phyloP scores from a whole-genome alignment of 2,797 vertebrate species.

The Semotilus atromaculatus region DNA sequence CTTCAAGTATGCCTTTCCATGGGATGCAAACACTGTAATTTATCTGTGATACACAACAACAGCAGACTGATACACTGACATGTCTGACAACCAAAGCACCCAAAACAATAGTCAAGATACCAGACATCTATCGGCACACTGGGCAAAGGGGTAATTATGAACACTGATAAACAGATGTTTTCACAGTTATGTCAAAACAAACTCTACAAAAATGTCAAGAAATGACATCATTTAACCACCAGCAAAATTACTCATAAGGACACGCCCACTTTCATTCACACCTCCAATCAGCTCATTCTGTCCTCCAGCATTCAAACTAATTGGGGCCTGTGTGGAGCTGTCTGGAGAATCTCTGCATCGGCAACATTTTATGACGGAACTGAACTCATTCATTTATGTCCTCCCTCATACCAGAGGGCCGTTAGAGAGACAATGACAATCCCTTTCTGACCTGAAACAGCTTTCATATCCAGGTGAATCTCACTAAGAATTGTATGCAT shows the following conservation, averaged over 20 bases:
- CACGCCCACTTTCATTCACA: not conserved
- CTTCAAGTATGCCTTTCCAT: constrained; percentile 52
- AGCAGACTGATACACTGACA: constrained; percentile 24
- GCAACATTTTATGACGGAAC: not conserved
- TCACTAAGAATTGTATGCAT: not conserved
- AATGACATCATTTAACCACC: not conserved
- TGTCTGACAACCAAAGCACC: not conserved
- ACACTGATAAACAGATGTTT: constrained; percentile 26
- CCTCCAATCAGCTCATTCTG: not conserved
- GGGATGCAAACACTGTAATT: constrained; percentile 26
- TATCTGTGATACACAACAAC: constrained; percentile 5
- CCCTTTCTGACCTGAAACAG: not conserved
- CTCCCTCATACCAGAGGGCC: not conserved
- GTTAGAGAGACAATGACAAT: not conserved
- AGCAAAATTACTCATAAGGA: not conserved
- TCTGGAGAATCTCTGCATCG: constrained; percentile 11
- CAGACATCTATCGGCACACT: not conserved
- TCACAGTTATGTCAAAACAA: constrained; percentile 15
- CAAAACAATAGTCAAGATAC: constrained; percentile 26
- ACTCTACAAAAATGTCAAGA: not conserved
- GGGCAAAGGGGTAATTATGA: constrained; percentile 9
- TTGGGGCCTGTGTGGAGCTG: not conserved
- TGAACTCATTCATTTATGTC: not conserved
- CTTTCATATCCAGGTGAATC: not conserved
- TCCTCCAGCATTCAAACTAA: not conserved